Evolutionary conservation across 2,888 invertebrate genomes (phyloP).

Genomic region (Acanthopleura granulata): DNA sequence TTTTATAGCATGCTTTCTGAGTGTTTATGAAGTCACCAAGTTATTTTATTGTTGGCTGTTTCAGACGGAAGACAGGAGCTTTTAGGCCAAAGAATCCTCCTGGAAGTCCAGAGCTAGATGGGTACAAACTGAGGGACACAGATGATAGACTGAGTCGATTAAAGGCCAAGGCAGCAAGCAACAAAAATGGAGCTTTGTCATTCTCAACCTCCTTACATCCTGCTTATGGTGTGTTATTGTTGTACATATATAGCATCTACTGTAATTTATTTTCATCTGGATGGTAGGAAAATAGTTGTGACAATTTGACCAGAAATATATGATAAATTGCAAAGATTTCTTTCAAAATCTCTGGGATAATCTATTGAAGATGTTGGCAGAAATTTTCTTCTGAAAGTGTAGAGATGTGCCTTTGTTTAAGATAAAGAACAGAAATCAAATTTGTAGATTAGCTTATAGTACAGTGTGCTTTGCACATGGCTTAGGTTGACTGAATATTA

Average conservation of each 20-base stretch:
- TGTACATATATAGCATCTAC: background rate
- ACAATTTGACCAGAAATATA: too few species aligned
- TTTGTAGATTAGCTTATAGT: background rate
- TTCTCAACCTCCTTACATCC: conserved; percentile 9
- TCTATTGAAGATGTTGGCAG: too few species aligned
- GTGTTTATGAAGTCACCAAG: background rate
- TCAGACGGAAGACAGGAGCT: conserved; percentile 85
- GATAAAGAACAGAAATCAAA: background rate
- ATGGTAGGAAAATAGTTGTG: too few species aligned
- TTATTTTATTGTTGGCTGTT: background rate
- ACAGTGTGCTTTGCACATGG: background rate
- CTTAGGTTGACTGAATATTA: background rate
- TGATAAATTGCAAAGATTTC: too few species aligned
- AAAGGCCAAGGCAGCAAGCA: conserved; percentile 32
- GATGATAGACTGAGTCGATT: conserved; percentile 80
- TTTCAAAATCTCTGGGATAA: too few species aligned
- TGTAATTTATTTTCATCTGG: background rate
- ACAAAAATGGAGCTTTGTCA: background rate
- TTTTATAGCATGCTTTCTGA: too few species aligned
- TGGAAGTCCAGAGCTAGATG: conserved; percentile 75
- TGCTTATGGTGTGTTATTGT: background rate
- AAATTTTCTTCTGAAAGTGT: too few species aligned
- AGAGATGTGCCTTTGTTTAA: too few species aligned
- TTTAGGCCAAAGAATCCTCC: conserved; percentile 78
- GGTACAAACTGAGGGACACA: conserved; percentile 92